Evolutionary conservation across 2,797 vertebrate species (phyloP), one percentile per base, ranked within the genome.

Genomic region (Acrocephalus scirpaceus): DNA sequence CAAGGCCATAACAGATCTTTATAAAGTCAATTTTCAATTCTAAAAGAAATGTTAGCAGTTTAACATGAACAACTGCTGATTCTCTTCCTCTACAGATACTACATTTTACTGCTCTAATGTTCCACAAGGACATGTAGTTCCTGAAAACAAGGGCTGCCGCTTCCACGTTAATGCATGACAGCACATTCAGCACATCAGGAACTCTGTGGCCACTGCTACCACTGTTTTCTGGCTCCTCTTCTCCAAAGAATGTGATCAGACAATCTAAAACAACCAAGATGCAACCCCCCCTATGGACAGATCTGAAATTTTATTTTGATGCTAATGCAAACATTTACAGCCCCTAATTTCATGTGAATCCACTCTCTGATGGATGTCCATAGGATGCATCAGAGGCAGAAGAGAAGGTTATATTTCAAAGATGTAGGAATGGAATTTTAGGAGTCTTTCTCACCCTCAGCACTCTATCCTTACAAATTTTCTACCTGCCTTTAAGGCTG

Each of bases 201-300:
- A 42, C 36, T 38, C 34, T 11, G 20, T 4, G 44, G 45, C 38
- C 47, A 58, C 42, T 44, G 16, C 6, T 21, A 85, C 22, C 51
- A 34, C 9, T 18, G 42, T 47, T 47, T 50, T 38, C 53, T 54
- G 64, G 17, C n/a, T 87, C 44, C 44, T 78, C 66, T 69, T 72
- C 54, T 16, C 13, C 20, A 29, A 86, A 86, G 34, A 74, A 38
- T 9, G 26, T 16, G 54, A 72, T 56, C 32, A 75, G 53, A 71
- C 53, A 78, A 57, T 9, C 17, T 53, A 21, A 71, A 70, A 8
- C 22, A 62, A 48, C 1, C 38, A 48, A 54, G 26, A 48, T 30
- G 17, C 21, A 87, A 53, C 11, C 0, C 5, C 3, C 23, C 7
- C 22, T 16, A 16, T 0, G 5, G 26, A 44, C 0, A 60, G 38